Percentiles rank a stretch among this genome's conserved stretches.
phyloP scores from a whole-genome alignment of 2,888 invertebrate species.

The Mimas tiliae region DNA sequence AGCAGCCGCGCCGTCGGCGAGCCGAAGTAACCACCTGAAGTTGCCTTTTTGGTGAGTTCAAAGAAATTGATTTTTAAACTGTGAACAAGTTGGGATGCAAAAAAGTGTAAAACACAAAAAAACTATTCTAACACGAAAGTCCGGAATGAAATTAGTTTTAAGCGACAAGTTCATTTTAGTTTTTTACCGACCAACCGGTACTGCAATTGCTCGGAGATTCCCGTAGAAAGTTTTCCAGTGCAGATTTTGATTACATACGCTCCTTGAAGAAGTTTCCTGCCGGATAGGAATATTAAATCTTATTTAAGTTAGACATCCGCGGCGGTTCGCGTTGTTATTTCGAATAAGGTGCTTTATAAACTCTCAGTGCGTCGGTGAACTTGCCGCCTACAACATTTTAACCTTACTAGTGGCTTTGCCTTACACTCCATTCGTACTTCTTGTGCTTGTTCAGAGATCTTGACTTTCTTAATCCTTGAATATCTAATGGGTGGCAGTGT shows the following conservation, averaged over 20 bases:
- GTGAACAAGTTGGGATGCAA: constrained; percentile 68
- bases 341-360: constrained; percentile 81
- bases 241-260: constrained; percentile 85
- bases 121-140: constrained; percentile 79
- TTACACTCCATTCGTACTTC: constrained; percentile 16
- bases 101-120: constrained; percentile 72
- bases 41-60: constrained; percentile 68
- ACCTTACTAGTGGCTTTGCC: constrained; percentile 46
- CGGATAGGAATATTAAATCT: constrained; percentile 84
- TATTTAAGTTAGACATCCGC: constrained; percentile 83
- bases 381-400: constrained; percentile 62
- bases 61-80: constrained; percentile 82
- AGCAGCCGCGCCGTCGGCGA: constrained; percentile 51
- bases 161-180: constrained; percentile 83
- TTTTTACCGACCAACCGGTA: constrained; percentile 73
- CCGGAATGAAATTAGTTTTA: constrained; percentile 82
- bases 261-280: constrained; percentile 78
- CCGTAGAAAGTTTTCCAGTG: constrained; percentile 74
- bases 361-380: constrained; percentile 59
- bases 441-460: too few species aligned
- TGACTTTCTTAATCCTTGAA: not conserved
- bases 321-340: constrained; percentile 80
- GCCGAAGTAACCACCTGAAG: constrained; percentile 72
- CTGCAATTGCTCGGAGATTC: constrained; percentile 78
- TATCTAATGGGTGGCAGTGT: not conserved